Percentiles rank a stretch among this genome's conserved stretches.
These are phyloP conservation scores for Lagenorhynchus albirostris DNA, from an alignment of 2,113 vertebrate species.

Conservation along the genomic window DNA sequence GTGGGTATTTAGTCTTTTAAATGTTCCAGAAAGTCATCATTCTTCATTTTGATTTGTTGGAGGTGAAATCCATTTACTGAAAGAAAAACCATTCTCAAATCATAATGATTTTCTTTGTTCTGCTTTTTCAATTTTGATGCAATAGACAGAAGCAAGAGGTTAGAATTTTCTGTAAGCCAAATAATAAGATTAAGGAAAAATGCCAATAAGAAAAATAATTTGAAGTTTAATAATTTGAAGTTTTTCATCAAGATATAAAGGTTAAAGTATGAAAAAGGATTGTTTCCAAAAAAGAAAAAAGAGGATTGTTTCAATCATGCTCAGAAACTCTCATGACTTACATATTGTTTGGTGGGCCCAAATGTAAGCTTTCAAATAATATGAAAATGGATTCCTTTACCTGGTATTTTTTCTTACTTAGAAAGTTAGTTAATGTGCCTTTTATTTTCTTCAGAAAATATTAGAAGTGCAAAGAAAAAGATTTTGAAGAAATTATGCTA, in stretches of 20 bases:
- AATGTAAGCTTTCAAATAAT: background rate
- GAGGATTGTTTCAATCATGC: background rate
- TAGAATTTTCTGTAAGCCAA: background rate
- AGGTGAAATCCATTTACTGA: conserved; percentile 71
- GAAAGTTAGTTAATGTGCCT: background rate
- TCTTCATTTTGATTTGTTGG: conserved; percentile 64
- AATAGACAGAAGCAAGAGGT: conserved; percentile 23
- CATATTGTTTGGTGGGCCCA: background rate
- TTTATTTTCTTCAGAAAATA: conserved; percentile 40
- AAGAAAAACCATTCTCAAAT: conserved; percentile 35
- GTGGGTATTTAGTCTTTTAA: conserved; percentile 62
- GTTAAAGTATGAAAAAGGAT: background rate
- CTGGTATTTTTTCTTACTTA: conserved; percentile 54
- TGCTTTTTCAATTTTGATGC: conserved; percentile 43
- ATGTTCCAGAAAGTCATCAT: conserved; percentile 57
- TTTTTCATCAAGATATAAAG: background rate
- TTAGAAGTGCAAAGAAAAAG: conserved; percentile 54
- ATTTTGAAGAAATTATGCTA: conserved; percentile 57
- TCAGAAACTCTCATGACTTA: background rate
- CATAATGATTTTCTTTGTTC: conserved; percentile 52
- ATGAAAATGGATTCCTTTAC: conserved; percentile 23
- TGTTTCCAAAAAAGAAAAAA: background rate
- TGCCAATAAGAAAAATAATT: background rate
- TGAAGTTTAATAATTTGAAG: conserved; percentile 1
- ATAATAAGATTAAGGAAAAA: conserved; percentile 51